A percentile compares a stretch with the other conserved stretches of the same genome.
These are phyloP conservation scores for Spatulosminthurus flaviceps DNA, from an alignment of 2,888 invertebrate genomes.

Conservation along the genomic window DNA sequence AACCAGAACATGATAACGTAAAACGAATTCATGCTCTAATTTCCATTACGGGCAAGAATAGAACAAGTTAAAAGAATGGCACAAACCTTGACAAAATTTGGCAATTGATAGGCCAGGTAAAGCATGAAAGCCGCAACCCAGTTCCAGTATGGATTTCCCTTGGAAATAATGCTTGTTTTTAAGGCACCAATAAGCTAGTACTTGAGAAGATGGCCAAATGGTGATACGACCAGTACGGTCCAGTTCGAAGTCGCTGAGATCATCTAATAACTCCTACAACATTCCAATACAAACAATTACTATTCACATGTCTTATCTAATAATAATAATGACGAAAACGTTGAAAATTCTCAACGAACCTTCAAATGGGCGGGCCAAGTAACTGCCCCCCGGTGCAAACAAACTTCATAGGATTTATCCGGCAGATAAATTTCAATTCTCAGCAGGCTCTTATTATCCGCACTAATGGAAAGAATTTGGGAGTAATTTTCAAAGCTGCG, in stretches of 20 bases:
- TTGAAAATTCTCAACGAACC: not conserved
- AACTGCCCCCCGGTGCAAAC: not conserved
- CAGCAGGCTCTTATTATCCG: conserved; percentile 32
- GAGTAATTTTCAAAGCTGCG: conserved; percentile 53
- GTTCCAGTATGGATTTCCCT: not conserved
- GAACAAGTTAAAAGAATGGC: no score
- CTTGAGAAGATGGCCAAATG: conserved; percentile 14
- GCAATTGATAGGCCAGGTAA: conserved; percentile 18
- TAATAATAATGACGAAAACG: no score
- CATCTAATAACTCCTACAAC: conserved; percentile 8
- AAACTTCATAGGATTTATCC: conserved; percentile 9
- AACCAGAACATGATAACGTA: no score
- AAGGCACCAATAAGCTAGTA: conserved; percentile 22
- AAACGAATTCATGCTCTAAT: no score
- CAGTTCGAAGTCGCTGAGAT: conserved; percentile 13
- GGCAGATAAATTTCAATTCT: conserved; percentile 10
- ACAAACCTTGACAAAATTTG: conserved; percentile 9
- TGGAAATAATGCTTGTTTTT: not conserved
- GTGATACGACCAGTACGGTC: conserved; percentile 9
- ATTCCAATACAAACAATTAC: not conserved
- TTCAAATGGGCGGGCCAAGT: conserved; percentile 24
- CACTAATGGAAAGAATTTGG: conserved; percentile 47
- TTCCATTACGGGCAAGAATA: no score
- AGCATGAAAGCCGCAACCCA: conserved; percentile 25
- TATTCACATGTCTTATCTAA: no score